Evolutionary conservation across 1,140 invertebrate species (phyloP), one percentile per base, ranked within the genome.

Genomic region (Dinothrombium tinctorium): DNA sequence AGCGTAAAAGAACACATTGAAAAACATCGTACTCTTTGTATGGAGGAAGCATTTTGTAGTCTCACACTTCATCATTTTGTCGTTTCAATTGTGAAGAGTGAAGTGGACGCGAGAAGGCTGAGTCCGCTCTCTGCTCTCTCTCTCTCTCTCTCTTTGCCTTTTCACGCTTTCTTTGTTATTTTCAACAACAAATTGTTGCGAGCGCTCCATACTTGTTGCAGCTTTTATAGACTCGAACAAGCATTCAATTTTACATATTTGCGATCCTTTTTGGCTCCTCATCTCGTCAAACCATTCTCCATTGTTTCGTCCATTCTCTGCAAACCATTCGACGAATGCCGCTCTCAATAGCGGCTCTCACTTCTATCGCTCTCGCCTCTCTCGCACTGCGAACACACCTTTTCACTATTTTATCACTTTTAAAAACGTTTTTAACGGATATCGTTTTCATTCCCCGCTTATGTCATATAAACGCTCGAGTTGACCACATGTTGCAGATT

Each of bases 41-140:
- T n/a, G n/a, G n/a, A n/a, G n/a, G n/a, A n/a, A n/a, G n/a, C n/a
- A n/a, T n/a, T n/a, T n/a, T n/a, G n/a, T n/a, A n/a, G 28, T 29
- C 28, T 29, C 28, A 29, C 28, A 29, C 28, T 29, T 29, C 28
- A 29, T 29, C 28, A 29, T 29, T 29, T 29, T 29, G 28, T 29
- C 28, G 28, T 29, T 29, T 29, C 28, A 29, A 29, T 29, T 29
- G 28, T 29, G 28, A 29, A 29, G 11, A 29, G 2, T 11, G 4
- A 29, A 15, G 15, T 11, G 15, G 28, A 29, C 11, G 15, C 11
- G 15, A 15, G 15, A 15, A 29, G 28, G 15, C 11, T n/a, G 28
- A 29, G 28, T n/a, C 11, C 28, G 28, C 11, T 29, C 28, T 29
- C 11, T 2, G 12, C 4, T 29, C n/a, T n/a, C n/a, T n/a, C n/a